Percentiles rank a stretch among this genome's conserved stretches.
phyloP scores from a whole-genome alignment of 2,113 vertebrate species.

The Proteles cristata region DNA sequence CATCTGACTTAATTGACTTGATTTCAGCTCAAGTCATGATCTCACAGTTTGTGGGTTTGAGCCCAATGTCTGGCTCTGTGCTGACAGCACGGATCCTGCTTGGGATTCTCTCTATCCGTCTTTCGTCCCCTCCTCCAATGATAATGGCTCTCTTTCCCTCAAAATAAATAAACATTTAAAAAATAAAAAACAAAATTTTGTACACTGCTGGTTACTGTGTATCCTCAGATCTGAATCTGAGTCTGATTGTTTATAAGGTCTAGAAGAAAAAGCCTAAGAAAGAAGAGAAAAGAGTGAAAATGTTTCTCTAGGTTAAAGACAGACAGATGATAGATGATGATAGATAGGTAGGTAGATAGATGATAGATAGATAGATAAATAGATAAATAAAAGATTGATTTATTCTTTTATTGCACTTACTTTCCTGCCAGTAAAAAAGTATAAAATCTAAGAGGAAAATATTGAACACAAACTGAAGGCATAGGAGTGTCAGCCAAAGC shows the following conservation, averaged over 20 bases:
- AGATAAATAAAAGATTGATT: background rate
- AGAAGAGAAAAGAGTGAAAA: background rate
- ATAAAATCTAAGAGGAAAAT: background rate
- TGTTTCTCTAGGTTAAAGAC: background rate
- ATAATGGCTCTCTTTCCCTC: too few relatives aligned
- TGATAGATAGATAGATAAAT: background rate
- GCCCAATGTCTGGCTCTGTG: too few relatives aligned
- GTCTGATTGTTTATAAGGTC: background rate
- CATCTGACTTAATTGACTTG: too few relatives aligned
- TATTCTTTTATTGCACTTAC: background rate
- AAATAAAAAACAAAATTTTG: background rate
- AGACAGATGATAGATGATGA: background rate
- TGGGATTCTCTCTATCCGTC: too few relatives aligned
- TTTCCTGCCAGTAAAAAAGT: background rate
- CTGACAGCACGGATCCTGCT: too few relatives aligned
- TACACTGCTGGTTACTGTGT: background rate
- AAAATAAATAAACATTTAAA: too few relatives aligned
- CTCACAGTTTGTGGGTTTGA: too few relatives aligned
- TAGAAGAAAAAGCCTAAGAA: background rate
- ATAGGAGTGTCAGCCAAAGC: background rate
- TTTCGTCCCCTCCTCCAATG: too few relatives aligned
- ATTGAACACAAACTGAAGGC: background rate
- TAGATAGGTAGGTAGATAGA: background rate
- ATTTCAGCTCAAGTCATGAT: too few relatives aligned
- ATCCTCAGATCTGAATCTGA: background rate